Percentiles rank a stretch among this genome's conserved stretches.
These are phyloP conservation scores for Melanostigma gelatinosum DNA, from an alignment of 2,113 vertebrate species.

Conservation along the genomic window DNA sequence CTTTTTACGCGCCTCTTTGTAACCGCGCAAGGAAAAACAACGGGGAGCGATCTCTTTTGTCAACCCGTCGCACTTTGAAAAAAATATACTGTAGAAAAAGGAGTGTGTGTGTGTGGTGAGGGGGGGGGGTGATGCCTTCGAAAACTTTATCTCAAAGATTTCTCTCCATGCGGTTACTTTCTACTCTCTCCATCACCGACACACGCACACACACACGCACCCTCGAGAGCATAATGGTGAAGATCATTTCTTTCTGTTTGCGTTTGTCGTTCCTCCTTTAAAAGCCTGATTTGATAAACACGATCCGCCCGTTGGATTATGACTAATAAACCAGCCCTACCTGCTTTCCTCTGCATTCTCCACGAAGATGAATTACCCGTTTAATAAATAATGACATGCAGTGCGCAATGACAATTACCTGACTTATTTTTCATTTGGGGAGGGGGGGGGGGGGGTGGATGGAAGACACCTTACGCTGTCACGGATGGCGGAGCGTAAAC, in stretches of 20 bases:
- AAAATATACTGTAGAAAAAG: conserved; percentile 58
- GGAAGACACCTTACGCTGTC: conserved; percentile 81
- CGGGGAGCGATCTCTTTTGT: conserved; percentile 76
- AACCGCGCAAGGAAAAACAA: conserved; percentile 74
- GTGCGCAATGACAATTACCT: conserved; percentile 86
- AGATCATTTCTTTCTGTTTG: conserved; percentile 49
- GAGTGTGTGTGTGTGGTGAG: conserved; percentile 30
- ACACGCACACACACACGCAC: conserved; percentile 19
- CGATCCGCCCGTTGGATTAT: conserved; percentile 37
- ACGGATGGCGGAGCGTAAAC: conserved; percentile 80
- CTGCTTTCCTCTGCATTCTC: conserved; percentile 71
- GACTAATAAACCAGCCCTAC: conserved; percentile 70
- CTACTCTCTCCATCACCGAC: conserved; percentile 14
- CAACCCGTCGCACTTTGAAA: conserved; percentile 73
- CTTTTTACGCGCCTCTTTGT: conserved; percentile 84
- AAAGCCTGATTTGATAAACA: conserved; percentile 58
- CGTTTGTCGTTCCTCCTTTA: conserved; percentile 64
- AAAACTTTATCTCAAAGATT: conserved; percentile 79
- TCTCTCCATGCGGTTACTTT: conserved; percentile 67
- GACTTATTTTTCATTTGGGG: conserved; percentile 82
- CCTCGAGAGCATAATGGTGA: conserved; percentile 21
- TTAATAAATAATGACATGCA: conserved; percentile 84
- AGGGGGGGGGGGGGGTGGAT: conserved; percentile 26
- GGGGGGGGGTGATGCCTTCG: conserved; percentile 62
- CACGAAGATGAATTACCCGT: conserved; percentile 84